phyloP scores from a whole-genome alignment of 2,113 vertebrate species.

The Trichomycterus rosablanca region DNA sequence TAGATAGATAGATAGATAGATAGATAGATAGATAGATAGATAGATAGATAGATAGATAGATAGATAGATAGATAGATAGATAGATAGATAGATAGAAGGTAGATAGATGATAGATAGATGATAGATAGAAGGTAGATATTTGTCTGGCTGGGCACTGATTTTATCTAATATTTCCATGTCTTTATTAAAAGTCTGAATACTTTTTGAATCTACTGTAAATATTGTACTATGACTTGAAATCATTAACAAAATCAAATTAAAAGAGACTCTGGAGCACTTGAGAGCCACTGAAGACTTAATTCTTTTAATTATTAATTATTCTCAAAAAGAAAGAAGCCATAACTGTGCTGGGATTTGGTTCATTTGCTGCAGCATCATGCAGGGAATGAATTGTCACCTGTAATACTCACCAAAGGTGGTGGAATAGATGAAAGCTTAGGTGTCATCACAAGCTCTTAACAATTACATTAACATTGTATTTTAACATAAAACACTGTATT shows the following conservation, averaged over 20 bases:
- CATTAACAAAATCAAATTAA: too few relatives aligned
- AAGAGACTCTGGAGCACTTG: too few relatives aligned
- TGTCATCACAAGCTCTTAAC: slow-evolving; percentile 27
- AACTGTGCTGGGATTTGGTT: slow-evolving; percentile 69
- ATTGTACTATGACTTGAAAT: too few relatives aligned
- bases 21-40: too few relatives aligned
- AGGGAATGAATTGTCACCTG: slow-evolving; percentile 55
- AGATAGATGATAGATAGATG: too few relatives aligned
- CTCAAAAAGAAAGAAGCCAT: slow-evolving; percentile 70
- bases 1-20: too few relatives aligned
- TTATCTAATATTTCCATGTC: background rate
- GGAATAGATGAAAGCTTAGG: slow-evolving; percentile 34
- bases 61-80: too few relatives aligned
- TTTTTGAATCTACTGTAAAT: too few relatives aligned
- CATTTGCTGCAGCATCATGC: slow-evolving; percentile 66
- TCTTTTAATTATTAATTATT: slow-evolving; percentile 69
- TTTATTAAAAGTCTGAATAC: background rate
- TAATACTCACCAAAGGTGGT: slow-evolving; percentile 57
- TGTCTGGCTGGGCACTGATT: background rate
- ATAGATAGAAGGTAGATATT: too few relatives aligned
- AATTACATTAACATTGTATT: slow-evolving; percentile 22
- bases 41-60: too few relatives aligned
- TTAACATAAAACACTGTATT: background rate
- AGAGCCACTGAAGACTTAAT: slow-evolving; percentile 67
- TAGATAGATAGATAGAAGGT: too few relatives aligned